Base-by-base conservation (phyloP, 2,113 vertebrate species). In the Ramphastos sulfuratus region DNA sequence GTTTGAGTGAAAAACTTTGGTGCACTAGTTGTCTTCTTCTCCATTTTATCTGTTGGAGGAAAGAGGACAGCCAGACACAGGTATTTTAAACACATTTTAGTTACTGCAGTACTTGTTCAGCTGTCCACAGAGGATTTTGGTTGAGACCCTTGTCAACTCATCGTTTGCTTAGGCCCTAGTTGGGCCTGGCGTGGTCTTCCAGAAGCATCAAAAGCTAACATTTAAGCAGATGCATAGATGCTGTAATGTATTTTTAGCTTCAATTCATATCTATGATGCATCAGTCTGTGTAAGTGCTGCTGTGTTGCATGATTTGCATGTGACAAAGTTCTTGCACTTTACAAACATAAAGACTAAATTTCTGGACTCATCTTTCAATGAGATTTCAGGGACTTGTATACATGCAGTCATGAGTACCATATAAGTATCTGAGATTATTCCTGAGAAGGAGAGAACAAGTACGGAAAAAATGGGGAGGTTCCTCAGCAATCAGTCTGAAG, bases 231-330 rank as follows among this genome's bases (percentile, higher is more conserved):
- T 64, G 9, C 23, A 8, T 67, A 19, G 59, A 8, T 73, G 52
- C 6, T 72, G 67, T 20, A 79, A 8, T 69, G 15, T 28, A 7
- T 75, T 91, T 91, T 91, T 60, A 67, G 52, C 11, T 65, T 90
- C 9, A 63, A 0, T 76, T 85, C 10, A 65, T 69, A 61, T 6
- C 25, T 78, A 31, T 42, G 31, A n/a, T 76, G 12, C 21, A 13
- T 55, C 37, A 15, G 25, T 87, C 28, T 55, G 5, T 66, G 0
- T 31, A 35, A 60, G n/a, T 73, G 15, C 54, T 77, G 14, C 46
- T 66, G 6, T 81, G 65, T 81, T 58, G 15, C 69, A 28, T 94
- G 76, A 85, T 95, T 97, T 95, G 72, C 85, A 1, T 82, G 17
- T 82, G 54, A 61, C 3, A 6, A 12, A 76, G n/a, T 54, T 88